A percentile compares a stretch with the other conserved stretches of the same genome.
phyloP scores from a whole-genome alignment of 2,888 invertebrate species.

The Spilosoma lubricipeda region DNA sequence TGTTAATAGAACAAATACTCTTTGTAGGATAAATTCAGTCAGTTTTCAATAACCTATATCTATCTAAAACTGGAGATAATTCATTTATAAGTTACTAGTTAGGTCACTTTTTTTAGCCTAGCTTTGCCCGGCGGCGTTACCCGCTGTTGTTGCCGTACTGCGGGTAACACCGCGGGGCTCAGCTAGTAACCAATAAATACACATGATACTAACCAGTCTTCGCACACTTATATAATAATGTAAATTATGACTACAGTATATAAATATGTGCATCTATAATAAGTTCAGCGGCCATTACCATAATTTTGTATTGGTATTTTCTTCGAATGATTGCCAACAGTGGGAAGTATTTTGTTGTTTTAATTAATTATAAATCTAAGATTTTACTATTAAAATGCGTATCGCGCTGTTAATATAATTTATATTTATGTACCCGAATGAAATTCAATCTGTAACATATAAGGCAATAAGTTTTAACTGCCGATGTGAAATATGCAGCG shows the following conservation, averaged over 20 bases:
- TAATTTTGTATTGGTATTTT: conserved; percentile 35
- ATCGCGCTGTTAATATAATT: conserved; percentile 19
- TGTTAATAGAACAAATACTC: too few relatives aligned
- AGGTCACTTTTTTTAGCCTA: too few relatives aligned
- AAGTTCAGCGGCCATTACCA: conserved; percentile 32
- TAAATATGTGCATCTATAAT: conserved; percentile 37
- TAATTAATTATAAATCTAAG: conserved; percentile 36
- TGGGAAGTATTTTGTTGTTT: conserved; percentile 12
- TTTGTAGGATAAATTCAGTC: too few relatives aligned
- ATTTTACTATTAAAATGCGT: conserved; percentile 16
- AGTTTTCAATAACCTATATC: too few relatives aligned
- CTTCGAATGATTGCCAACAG: conserved; percentile 24
- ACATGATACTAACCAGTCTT: neutral
- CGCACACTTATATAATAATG: neutral
- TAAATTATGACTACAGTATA: conserved; percentile 13
- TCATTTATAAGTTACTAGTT: too few relatives aligned
- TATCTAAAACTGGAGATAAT: too few relatives aligned
- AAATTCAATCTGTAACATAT: conserved; percentile 25
- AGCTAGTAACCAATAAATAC: neutral
- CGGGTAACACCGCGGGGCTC: too few relatives aligned
- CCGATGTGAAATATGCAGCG: neutral
- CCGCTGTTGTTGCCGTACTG: too few relatives aligned
- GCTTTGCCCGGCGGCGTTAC: too few relatives aligned
- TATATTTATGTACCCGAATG: conserved; percentile 20
- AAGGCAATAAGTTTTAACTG: conserved; percentile 18